Evolutionary conservation across 2,797 vertebrate genomes (phyloP), one percentile per base, ranked within the genome.

Genomic region (Hafferia zeledoni): DNA sequence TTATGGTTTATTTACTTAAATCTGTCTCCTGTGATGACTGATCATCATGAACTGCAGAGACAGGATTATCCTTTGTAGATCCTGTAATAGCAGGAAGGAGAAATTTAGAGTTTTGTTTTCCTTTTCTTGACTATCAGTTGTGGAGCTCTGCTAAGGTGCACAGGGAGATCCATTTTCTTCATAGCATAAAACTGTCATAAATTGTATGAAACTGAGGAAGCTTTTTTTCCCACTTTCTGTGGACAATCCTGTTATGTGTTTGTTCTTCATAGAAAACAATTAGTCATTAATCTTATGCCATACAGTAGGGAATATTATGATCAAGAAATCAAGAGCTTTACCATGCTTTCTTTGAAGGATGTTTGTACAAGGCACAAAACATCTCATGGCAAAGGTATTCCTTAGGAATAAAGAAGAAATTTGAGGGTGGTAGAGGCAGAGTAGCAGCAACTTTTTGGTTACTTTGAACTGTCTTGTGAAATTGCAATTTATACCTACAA

Each of bases 51-150:
- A 52, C 72, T 82, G 61, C 47, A 20, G 46, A 68, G 83, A 64
- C 68, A 65, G 15, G 31, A 67, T 71, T 63, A 77, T 90, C 46
- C 11, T 2, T 80, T 68, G 80, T 68, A 89, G 74, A 86, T 93
- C 64, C 39, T 88, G 11, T 87, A 76, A 96, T 77, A 82, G 82
- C 74, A 77, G 59, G 25, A 70, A 90, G 83, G 41, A 89, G 55
- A 88, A 93, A 88, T 77, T 53, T 39, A 56, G 78, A 91, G 46
- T 93, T 92, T 56, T 30, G 24, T 59, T 88, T 80, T 87, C 86
- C n/a, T 94, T 91, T 95, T 83, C 88, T 67, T 81, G 82, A 27
- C 59, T 95, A 30, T 91, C 94, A 65, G 77, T 92, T 75, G 33
- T 44, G 43, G 23, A 57, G 49, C 44, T 83, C 52, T 70, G 39